A percentile compares a stretch with the other conserved stretches of the same genome.
Conservation (phyloP, 2,113 vertebrate genomes). For the Mastomys natalensis region DNA sequence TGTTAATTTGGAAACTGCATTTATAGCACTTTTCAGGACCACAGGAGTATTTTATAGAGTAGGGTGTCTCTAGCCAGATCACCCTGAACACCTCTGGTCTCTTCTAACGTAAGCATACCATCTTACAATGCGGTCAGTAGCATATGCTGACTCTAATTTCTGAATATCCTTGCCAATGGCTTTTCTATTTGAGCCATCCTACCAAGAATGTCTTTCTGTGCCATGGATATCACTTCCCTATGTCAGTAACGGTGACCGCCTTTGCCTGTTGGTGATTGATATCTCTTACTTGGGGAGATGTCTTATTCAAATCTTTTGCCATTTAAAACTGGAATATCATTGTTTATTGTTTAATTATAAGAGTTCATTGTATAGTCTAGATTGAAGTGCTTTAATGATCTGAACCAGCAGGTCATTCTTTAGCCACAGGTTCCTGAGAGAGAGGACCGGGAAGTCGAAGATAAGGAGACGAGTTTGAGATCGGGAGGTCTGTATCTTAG, state of each 20-base stretch:
- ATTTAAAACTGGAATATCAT: neutral
- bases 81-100: neutral
- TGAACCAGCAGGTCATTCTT: neutral
- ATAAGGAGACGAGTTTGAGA: neutral
- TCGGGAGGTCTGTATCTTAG: neutral
- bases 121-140: neutral
- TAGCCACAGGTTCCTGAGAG: neutral
- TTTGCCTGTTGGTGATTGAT: neutral
- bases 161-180: neutral
- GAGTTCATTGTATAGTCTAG: neutral
- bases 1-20: neutral
- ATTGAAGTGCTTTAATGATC: neutral
- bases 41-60: neutral
- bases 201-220: neutral
- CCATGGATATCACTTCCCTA: neutral
- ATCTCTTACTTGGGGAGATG: neutral
- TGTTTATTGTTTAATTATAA: slow-evolving; percentile 34
- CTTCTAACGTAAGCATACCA: neutral
- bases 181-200: neutral
- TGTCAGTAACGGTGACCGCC: no score
- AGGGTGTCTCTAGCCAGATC: neutral
- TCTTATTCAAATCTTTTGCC: neutral
- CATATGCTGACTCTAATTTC: neutral
- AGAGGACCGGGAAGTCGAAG: neutral
- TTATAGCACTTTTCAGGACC: neutral